Evolutionary conservation across 2,113 vertebrate genomes (phyloP), one percentile per base, ranked within the genome.

Genomic region (Hippocampus zosterae): DNA sequence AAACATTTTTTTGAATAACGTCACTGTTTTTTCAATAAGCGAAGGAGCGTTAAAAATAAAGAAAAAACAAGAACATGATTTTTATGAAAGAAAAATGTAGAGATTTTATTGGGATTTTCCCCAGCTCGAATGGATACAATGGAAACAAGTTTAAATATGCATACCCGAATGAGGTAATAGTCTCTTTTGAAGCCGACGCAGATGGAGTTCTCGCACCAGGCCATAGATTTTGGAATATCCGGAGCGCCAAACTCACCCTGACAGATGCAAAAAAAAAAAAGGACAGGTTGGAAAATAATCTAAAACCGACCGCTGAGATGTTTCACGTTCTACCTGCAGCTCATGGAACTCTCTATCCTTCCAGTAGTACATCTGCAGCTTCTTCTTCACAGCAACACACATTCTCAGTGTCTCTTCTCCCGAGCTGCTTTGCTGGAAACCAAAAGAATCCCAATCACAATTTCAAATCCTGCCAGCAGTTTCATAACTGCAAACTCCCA

Each of bases 131-230:
- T 27, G 25, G 11, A 27, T 7, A n/a, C 12, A 27, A 27, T 37
- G 13, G 19, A 29, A 62, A 5, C 11, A n/a, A 23, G 3, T 40
- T 4, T 53, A 29, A 25, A 6, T n/a, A 16, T 66, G 66, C 93
- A 83, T 91, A 98, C 97, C 91, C 95, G 88, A 80, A 98, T 97
- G 62, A 99, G 88, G 85, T 98, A 98, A 90, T 99, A 99, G 88
- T 99, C 97, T 73, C 97, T 93, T 84, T 98, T 99, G 86, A 98
- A 98, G 48, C 97, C 97, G 27, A 99, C 97, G 83, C 97, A 99
- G 75, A 99, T 96, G 72, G 97, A 97, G 85, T 96, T 97, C 85
- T 96, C 93, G 88, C 97, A 98, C 97, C 97, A 98, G 6, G 96
- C 97, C 96, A 99, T 98, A 63, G 97, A 96, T 75, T 98, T 99